Evolutionary conservation across 2,113 vertebrate species (phyloP).

Genomic region (Reinhardtius hippoglossoides): DNA sequence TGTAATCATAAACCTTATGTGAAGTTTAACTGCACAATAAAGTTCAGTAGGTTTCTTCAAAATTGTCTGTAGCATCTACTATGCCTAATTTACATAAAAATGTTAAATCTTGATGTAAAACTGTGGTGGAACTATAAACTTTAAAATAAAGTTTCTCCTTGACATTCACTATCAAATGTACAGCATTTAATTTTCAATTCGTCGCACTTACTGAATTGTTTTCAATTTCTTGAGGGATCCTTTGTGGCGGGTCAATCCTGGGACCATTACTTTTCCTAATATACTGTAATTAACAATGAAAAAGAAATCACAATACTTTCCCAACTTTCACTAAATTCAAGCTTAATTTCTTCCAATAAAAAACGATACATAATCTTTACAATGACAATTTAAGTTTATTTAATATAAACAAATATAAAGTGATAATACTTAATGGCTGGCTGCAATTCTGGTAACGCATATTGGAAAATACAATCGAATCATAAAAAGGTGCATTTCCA

Average conservation of each 20-base stretch:
- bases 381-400: slow-evolving; percentile 4
- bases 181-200: too few relatives aligned
- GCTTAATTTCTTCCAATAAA: not conserved
- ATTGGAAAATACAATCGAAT: slow-evolving; percentile 57
- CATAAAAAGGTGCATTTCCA: slow-evolving; percentile 36
- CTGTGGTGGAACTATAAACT: too few relatives aligned
- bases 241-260: too few relatives aligned
- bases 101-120: too few relatives aligned
- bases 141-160: too few relatives aligned
- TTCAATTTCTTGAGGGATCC: too few relatives aligned
- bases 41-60: not conserved
- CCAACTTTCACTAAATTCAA: not conserved
- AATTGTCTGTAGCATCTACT: too few relatives aligned
- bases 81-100: not conserved
- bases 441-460: slow-evolving; percentile 30
- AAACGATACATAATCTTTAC: not conserved
- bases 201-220: too few relatives aligned
- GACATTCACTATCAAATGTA: too few relatives aligned
- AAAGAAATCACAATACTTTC: too few relatives aligned
- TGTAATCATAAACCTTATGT: slow-evolving; percentile 19
- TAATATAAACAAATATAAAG: slow-evolving; percentile 58
- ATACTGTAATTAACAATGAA: not conserved
- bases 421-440: slow-evolving; percentile 44
- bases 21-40: not conserved
- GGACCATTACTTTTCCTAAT: not conserved